Evolutionary conservation across 1,140 invertebrate species (phyloP), one percentile per base, ranked within the genome.

Genomic region (Calephelis nemesis): DNA sequence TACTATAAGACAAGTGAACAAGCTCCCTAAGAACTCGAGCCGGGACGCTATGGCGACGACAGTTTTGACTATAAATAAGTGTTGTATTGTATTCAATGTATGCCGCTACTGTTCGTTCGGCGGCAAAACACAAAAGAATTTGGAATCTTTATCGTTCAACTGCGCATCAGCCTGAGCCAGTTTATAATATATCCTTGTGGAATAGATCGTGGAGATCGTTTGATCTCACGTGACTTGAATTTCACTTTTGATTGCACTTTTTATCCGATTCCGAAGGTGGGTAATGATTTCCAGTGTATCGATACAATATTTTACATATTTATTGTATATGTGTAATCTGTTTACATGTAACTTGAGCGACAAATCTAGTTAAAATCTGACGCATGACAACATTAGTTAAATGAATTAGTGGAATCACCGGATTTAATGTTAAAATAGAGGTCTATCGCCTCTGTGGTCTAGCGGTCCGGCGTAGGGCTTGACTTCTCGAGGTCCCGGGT

Each of bases 11-110:
- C 68, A 48, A 71, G 64, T 84, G 76, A 79, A 67, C 40, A 84
- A 39, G 66, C 76, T 40, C 69, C 76, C 47, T 72, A 62, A 81
- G 40, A 71, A 68, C 67, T 71, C 69, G 74, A 75, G 80, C 67
- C 76, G 73, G 86, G 84, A 88, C 88, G 88, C 79, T 91, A 91
- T 91, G 88, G 88, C 76, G 81, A 78, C 75, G 87, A 89, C 87
- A 89, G 86, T 88, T 91, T 89, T 88, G 87, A 91, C 86, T 90
- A 88, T 91, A 91, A 91, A 91, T 91, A 91, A 91, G 87, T 91
- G 88, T 89, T 82, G 88, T 88, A 91, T 91, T 91, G 88, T 91
- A 91, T 91, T 91, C 88, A 91, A 87, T 87, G 84, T 85, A 87
- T 84, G 79, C 81, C 75, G 88, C 88, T 91, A 90, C 88, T 82